Conservation (phyloP, 2,113 vertebrate genomes). For the Phasianus colchicus region DNA sequence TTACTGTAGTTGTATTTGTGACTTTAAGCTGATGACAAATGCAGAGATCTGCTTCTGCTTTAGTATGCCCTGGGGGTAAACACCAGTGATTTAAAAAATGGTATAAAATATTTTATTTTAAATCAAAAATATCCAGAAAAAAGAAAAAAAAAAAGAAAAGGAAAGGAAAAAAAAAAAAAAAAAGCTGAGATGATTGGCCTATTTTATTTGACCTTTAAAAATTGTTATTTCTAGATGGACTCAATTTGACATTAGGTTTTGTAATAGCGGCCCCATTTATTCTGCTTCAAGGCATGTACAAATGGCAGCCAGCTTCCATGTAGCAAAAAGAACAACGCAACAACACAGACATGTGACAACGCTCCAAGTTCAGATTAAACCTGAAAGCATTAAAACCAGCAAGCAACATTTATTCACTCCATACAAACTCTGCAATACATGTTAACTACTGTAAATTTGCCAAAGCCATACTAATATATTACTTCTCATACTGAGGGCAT, state of each 20-base stretch:
- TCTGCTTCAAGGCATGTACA: background rate
- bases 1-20: background rate
- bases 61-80: slow-evolving; percentile 3
- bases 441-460: background rate
- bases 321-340: background rate
- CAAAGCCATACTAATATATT: background rate
- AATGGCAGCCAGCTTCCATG: background rate
- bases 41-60: background rate
- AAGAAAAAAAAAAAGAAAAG: background rate
- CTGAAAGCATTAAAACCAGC: background rate
- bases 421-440: background rate
- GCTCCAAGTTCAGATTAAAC: background rate
- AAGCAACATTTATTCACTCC: background rate
- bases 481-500: background rate
- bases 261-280: slow-evolving; percentile 14
- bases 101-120: slow-evolving; percentile 56
- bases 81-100: slow-evolving; percentile 24
- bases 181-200: background rate
- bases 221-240: slow-evolving; percentile 13
- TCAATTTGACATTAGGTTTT: slow-evolving; percentile 28
- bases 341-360: background rate
- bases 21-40: background rate
- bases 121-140: background rate
- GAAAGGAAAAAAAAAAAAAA: background rate
- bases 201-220: slow-evolving; percentile 61